A percentile compares a stretch with the other conserved stretches of the same genome.
phyloP scores from a whole-genome alignment of 2,113 vertebrate genomes.

The Notarius lentiginosus region DNA sequence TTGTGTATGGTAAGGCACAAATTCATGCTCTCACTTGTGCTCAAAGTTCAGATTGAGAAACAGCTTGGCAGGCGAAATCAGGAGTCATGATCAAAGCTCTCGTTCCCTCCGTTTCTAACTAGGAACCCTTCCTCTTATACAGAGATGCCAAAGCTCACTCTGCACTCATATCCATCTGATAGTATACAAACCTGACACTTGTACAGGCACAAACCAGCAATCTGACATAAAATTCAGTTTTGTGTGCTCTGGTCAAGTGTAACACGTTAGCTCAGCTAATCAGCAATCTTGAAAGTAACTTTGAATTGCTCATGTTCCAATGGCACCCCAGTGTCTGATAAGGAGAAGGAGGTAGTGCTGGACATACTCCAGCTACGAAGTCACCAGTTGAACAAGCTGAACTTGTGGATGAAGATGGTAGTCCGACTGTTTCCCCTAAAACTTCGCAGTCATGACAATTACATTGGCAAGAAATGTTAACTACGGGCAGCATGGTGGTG shows the following conservation, averaged over 20 bases:
- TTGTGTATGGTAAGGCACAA: conserved; percentile 41
- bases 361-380: background rate
- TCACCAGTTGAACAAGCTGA: background rate
- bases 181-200: background rate
- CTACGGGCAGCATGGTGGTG: too few species aligned
- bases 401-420: background rate
- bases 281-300: background rate
- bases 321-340: background rate
- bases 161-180: background rate
- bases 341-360: background rate
- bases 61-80: conserved; percentile 26
- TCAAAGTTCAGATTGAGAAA: conserved; percentile 8
- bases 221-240: background rate
- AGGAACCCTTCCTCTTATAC: background rate
- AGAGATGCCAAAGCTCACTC: background rate
- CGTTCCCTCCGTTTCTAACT: background rate
- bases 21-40: conserved; percentile 5
- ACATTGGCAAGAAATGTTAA: too few species aligned
- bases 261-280: too few species aligned
- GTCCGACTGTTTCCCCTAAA: background rate
- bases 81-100: conserved; percentile 17
- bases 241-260: background rate
- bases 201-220: background rate
- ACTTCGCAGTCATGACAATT: background rate
- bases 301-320: background rate